These are phyloP conservation scores for Drosophila trapezifrons DNA, from an alignment of 1,140 invertebrate genomes.

Conservation along the genomic window DNA sequence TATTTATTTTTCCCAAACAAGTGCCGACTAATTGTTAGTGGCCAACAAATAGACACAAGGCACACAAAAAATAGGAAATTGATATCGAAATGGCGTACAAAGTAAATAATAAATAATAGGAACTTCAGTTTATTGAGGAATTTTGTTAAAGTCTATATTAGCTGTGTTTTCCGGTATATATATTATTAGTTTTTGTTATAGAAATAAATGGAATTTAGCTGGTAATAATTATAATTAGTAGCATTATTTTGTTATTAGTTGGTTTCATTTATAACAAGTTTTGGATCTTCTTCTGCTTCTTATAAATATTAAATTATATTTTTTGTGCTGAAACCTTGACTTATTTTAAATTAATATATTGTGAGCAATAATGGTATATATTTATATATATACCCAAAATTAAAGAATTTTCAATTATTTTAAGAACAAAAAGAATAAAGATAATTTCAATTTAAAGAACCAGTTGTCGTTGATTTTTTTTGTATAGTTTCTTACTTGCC, in stretches of 20 bases:
- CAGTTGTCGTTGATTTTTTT: conserved; percentile 11
- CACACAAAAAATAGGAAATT: conserved; percentile 44
- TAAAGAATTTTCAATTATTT: too few relatives aligned
- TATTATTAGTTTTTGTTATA: background rate
- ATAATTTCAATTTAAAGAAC: conserved; percentile 59
- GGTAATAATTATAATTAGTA: too few relatives aligned
- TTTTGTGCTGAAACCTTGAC: too few relatives aligned
- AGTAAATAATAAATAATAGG: conserved; percentile 1
- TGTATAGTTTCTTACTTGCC: conserved; percentile 20
- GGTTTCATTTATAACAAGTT: too few relatives aligned
- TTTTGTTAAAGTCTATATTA: background rate
- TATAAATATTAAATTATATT: too few relatives aligned
- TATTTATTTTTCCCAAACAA: conserved; percentile 29
- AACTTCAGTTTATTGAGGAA: conserved; percentile 7
- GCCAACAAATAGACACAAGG: conserved; percentile 25
- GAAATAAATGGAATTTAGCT: too few relatives aligned
- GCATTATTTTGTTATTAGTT: too few relatives aligned
- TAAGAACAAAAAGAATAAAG: background rate
- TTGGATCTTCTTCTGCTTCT: too few relatives aligned
- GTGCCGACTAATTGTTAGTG: conserved; percentile 42
- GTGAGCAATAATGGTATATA: background rate
- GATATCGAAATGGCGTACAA: conserved; percentile 2
- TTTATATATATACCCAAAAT: background rate
- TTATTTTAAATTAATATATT: too few relatives aligned
- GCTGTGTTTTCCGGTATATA: background rate